Percentiles rank a stretch among this genome's conserved stretches.
Conservation (phyloP, 2,888 invertebrate species). For the Plagodis dolabraria region DNA sequence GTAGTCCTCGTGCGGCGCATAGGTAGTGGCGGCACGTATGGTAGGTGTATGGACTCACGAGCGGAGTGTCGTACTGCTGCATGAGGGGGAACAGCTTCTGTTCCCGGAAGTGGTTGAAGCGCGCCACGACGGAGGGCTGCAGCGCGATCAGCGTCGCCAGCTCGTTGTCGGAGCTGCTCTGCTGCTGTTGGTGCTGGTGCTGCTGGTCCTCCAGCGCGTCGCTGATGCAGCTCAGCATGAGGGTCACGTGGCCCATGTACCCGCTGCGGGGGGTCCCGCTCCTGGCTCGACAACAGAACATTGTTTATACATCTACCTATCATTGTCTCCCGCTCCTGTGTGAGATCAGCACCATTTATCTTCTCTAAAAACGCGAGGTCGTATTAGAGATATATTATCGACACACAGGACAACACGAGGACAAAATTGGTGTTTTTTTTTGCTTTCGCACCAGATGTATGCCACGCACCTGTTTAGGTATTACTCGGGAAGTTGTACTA, state of each 20-base stretch:
- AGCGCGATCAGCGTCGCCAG: not conserved
- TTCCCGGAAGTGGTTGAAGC: constrained; percentile 50
- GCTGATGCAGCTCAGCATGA: constrained; percentile 56
- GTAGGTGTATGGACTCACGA: constrained; percentile 51
- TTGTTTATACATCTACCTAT: not conserved
- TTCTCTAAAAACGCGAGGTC: too few relatives aligned
- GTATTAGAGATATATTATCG: too few relatives aligned
- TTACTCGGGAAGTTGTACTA: too few relatives aligned
- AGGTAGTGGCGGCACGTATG: not conserved
- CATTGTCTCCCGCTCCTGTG: not conserved
- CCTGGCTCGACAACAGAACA: not conserved
- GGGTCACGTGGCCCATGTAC: constrained; percentile 87
- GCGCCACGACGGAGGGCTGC: constrained; percentile 28
- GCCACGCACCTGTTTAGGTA: too few relatives aligned
- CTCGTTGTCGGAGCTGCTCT: too few relatives aligned
- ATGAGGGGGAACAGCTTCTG: constrained; percentile 47
- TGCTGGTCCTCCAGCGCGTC: constrained; percentile 31
- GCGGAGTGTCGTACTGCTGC: constrained; percentile 59
- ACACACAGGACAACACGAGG: too few relatives aligned
- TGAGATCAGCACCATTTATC: too few relatives aligned
- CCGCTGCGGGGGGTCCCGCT: constrained; percentile 62
- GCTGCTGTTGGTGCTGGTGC: too few relatives aligned
- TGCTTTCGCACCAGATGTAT: too few relatives aligned
- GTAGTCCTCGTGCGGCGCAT: too few relatives aligned
- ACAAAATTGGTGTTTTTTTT: too few relatives aligned